These are phyloP conservation scores for Rambutsinella grinnellia DNA, from an alignment of 2,888 invertebrate genomes.

Conservation along the genomic window DNA sequence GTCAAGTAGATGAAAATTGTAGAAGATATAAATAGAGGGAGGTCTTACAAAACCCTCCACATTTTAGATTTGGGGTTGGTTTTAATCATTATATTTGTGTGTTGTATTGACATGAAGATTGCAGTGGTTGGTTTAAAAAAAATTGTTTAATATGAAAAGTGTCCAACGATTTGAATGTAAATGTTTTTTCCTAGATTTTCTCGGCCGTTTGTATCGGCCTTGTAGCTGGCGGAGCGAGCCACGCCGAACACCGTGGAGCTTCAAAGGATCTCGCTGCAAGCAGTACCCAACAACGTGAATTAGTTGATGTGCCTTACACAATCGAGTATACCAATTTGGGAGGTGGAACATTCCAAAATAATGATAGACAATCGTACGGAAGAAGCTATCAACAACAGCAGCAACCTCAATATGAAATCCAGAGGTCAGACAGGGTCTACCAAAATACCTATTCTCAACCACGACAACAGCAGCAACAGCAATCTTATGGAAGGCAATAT, in stretches of 20 bases:
- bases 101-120: no score
- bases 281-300: neutral
- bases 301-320: slow-evolving; percentile 12
- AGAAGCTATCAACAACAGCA: neutral
- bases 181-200: slow-evolving; percentile 13
- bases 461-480: neutral
- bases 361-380: no score
- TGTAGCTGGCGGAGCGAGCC: slow-evolving; percentile 20
- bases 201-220: slow-evolving; percentile 10
- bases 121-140: no score
- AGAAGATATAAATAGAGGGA: no score
- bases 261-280: neutral
- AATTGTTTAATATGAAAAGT: no score
- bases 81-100: no score
- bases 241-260: neutral
- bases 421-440: neutral
- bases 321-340: neutral
- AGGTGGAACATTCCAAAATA: neutral
- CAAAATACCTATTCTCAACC: neutral
- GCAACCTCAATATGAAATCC: neutral
- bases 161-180: no score
- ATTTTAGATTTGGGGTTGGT: no score
- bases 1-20: no score
- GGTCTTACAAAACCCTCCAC: no score
- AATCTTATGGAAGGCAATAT: no score